Conservation (phyloP, 2,888 invertebrate genomes). For the Pterobdella sp. region DNA sequence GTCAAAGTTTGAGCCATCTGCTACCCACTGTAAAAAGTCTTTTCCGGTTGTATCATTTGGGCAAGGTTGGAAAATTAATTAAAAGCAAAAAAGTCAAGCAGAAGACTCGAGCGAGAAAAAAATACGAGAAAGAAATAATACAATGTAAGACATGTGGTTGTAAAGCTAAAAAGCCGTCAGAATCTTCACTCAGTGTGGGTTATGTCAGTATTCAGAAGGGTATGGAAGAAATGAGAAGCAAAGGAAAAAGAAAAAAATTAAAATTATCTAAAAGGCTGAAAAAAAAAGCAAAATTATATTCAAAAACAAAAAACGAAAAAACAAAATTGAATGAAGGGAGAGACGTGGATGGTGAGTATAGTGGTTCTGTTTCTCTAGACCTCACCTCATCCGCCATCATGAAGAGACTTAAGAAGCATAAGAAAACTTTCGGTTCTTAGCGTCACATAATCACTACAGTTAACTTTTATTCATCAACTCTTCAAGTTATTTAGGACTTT, state of each 20-base stretch:
- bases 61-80: background rate
- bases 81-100: background rate
- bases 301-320: background rate
- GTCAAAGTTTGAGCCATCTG: background rate
- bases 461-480: too few species aligned
- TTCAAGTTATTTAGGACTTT: too few species aligned
- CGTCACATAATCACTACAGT: too few species aligned
- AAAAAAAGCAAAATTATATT: constrained; percentile 8
- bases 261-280: background rate
- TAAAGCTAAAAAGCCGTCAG: background rate
- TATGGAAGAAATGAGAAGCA: background rate
- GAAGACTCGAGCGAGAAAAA: constrained; percentile 6
- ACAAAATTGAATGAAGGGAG: background rate
- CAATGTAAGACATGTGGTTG: background rate
- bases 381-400: too few species aligned
- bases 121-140: background rate
- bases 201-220: background rate
- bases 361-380: too few species aligned
- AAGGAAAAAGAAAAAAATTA: background rate
- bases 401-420: too few species aligned
- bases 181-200: background rate
- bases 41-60: background rate
- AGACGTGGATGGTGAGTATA: too few species aligned
- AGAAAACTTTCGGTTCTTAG: too few species aligned
- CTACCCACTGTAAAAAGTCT: background rate